Evolutionary conservation across 2,113 vertebrate genomes (phyloP), one percentile per base, ranked within the genome.

Genomic region (Anolis carolinensis): DNA sequence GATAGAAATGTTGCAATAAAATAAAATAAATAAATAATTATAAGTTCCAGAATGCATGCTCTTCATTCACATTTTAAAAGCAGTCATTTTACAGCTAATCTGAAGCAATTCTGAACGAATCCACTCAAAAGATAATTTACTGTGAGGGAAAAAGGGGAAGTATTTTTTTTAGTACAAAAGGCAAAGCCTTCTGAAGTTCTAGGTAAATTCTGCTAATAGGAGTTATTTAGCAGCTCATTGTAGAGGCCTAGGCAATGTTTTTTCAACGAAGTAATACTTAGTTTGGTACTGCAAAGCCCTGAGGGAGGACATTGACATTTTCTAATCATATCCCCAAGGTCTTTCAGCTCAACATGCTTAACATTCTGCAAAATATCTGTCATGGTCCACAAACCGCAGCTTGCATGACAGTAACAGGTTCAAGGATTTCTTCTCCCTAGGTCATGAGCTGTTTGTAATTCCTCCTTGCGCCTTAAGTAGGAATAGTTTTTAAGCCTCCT

Each of bases 401-500:
- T 87, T 95, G 91, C 91, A 90, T 93, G 94, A 95, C 94, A 95
- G 94, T 88, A 95, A 95, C 95, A 95, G 93, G 93, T 95, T 95
- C 93, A 94, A 93, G 89, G 91, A 94, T 91, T 93, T 93, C 90
- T 94, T 91, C 88, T 91, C 59, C 34, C 48, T 7, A 90, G 93
- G 91, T 92, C 91, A 93, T 76, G 88, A 90, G 93, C 90, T 91
- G 90, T 94, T 95, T 93, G 90, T 87, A 93, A 86, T 92, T 88
- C 83, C 68, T 39, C 88, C 90, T 87, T 91, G 88, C 89, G 83
- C 79, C 74, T 79, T 44, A 71, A 93, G 90, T 1, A 75, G 84
- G 89, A 93, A 93, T 83, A 18, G 84, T 90, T 92, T 87, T 88
- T 87, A 68, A 88, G 76, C 83, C 79, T 27, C 0, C 2, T 89